phyloP scores from a whole-genome alignment of 2,797 vertebrate species.

The Silurus lanzhouensis region DNA sequence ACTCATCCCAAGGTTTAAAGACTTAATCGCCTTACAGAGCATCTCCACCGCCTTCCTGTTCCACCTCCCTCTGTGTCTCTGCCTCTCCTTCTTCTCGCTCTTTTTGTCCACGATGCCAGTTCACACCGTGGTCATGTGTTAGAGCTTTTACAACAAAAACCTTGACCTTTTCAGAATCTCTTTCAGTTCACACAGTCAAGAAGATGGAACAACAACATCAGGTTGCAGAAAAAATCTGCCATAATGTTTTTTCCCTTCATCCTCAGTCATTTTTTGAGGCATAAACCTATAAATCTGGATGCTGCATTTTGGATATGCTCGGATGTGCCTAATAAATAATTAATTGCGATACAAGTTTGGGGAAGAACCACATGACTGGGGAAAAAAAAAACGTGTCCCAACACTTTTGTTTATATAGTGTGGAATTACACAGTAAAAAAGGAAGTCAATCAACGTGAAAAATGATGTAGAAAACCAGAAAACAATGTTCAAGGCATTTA shows the following conservation, averaged over 20 bases:
- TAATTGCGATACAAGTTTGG: background rate
- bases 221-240: background rate
- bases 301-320: background rate
- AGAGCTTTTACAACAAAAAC: background rate
- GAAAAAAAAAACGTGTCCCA: too few relatives aligned
- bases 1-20: constrained; percentile 57
- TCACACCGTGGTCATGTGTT: background rate
- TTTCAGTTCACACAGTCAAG: background rate
- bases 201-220: background rate
- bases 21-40: constrained; percentile 67
- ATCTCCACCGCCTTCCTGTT: background rate
- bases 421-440: too few relatives aligned
- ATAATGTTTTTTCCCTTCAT: background rate
- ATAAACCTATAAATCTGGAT: background rate
- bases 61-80: background rate
- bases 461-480: too few relatives aligned
- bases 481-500: too few relatives aligned
- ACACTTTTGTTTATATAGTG: too few relatives aligned
- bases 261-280: background rate
- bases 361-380: too few relatives aligned
- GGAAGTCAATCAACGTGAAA: too few relatives aligned
- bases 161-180: constrained; percentile 6
- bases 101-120: background rate
- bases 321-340: background rate
- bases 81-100: background rate